Evolutionary conservation across 2,113 vertebrate species (phyloP), one percentile per base, ranked within the genome.

Genomic region (Dermatemys mawii): DNA sequence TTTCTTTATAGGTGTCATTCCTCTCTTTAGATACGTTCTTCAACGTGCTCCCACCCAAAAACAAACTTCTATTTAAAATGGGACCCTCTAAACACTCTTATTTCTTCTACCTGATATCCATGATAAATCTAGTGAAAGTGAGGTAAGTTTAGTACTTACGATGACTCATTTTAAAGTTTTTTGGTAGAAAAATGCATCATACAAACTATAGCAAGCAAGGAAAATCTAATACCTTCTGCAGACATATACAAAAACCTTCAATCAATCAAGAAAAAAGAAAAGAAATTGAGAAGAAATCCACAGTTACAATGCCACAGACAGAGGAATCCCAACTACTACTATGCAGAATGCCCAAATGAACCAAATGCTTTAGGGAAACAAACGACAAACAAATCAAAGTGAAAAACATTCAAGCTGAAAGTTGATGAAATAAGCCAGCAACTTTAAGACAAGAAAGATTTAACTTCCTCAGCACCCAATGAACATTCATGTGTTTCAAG

Each of bases 371-470:
- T 94, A 97, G 92, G 90, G 94, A 96, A 97, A 97, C 94, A 97
- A 97, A 97, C 93, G 94, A 95, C 94, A 96, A 96, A 97, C 96
- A 97, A 97, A 97, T 94, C 91, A 94, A 97, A 96, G 96, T 91
- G 94, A 95, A 97, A 75, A 95, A 97, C 97, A 96, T 95, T 95
- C 88, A 97, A 97, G 97, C 96, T 95, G 95, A 96, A 96, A 96
- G 96, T 97, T 96, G 94, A 97, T 96, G 97, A 97, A 97, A 95
- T 67, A 96, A 97, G 96, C 97, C 97, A 97, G 97, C 97, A 97
- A 97, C 96, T 96, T 97, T 90, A 81, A 97, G 94, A 97, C 95
- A 95, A 51, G 44, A 5, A 75, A 95, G 92, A 87, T 90, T 92
- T 86, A 92, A 97, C 90, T 96, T 97, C 94, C 95, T 97, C 86